phyloP scores from a whole-genome alignment of 2,113 vertebrate species.

The Cervus canadensis region DNA sequence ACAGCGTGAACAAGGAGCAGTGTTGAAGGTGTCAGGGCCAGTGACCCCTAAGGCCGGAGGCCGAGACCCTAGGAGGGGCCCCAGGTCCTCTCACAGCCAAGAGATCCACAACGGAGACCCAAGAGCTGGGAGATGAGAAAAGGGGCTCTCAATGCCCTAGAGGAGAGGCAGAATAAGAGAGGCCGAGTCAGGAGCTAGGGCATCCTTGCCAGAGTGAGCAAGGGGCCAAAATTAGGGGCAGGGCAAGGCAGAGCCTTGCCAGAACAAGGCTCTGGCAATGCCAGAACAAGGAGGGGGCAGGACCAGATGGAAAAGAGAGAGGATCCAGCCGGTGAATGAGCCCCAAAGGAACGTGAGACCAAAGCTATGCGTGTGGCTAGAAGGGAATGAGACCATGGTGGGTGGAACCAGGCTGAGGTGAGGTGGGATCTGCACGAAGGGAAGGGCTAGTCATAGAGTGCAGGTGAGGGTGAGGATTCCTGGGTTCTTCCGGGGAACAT shows the following conservation, averaged over 20 bases:
- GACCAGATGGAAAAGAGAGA: background rate
- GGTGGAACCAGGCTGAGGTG: background rate
- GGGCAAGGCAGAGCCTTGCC: background rate
- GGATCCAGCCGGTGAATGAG: too few species aligned
- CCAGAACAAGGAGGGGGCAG: background rate
- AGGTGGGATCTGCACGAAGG: accelerated
- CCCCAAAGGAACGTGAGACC: accelerated
- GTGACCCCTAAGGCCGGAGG: background rate
- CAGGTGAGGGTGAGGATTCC: background rate
- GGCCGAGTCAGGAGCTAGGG: background rate
- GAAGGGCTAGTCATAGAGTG: background rate
- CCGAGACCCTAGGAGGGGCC: background rate
- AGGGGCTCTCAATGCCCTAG: background rate
- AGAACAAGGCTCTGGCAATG: background rate
- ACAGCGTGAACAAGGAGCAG: slow-evolving; percentile 76
- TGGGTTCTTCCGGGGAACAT: background rate
- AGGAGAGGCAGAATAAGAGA: background rate
- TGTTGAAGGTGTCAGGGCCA: slow-evolving; percentile 77
- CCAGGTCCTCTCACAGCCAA: accelerated
- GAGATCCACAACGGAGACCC: background rate
- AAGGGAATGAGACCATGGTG: background rate
- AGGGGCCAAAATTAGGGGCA: background rate
- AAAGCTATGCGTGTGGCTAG: background rate
- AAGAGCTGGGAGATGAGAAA: background rate
- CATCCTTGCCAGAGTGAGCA: background rate